Evolutionary conservation across 2,888 invertebrate genomes (phyloP).

Genomic region (Xestia ashworthii): DNA sequence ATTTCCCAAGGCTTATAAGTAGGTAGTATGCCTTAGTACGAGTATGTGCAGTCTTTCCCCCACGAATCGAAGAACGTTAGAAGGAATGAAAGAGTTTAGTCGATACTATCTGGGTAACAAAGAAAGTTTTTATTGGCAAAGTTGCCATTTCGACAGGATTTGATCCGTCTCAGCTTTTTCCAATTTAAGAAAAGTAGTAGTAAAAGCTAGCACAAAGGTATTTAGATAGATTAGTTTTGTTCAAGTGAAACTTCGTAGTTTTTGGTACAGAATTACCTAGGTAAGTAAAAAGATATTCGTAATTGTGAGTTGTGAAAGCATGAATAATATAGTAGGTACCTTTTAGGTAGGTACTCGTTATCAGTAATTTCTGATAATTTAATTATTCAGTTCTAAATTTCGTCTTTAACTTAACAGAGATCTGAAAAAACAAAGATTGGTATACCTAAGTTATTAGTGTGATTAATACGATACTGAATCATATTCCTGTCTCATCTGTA

Average conservation of each 20-base stretch:
- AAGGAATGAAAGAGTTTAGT: constrained; percentile 83
- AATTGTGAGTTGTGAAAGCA: not conserved
- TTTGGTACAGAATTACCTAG: constrained; percentile 29
- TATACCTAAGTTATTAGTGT: not conserved
- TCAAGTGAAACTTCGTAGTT: constrained; percentile 58
- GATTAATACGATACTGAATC: not conserved
- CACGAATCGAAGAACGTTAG: constrained; percentile 72
- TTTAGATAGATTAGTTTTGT: constrained; percentile 67
- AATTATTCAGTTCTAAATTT: not conserved
- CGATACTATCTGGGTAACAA: constrained; percentile 88
- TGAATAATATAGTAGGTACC: not conserved
- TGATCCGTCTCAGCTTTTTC: constrained; percentile 85
- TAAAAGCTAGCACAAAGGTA: constrained; percentile 77
- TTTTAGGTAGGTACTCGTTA: not conserved
- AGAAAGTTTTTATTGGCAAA: constrained; percentile 89
- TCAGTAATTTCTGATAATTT: not conserved
- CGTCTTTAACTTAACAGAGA: not conserved
- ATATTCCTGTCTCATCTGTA: constrained; percentile 24
- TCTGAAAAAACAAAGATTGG: not conserved
- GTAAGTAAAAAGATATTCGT: not conserved
- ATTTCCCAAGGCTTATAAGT: constrained; percentile 49
- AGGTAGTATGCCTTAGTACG: constrained; percentile 45
- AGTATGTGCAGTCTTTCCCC: constrained; percentile 71
- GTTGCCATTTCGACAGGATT: constrained; percentile 80
- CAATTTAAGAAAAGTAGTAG: constrained; percentile 85